Base-by-base conservation (phyloP, 1,140 invertebrate genomes). In the Batillaria attramentaria region DNA sequence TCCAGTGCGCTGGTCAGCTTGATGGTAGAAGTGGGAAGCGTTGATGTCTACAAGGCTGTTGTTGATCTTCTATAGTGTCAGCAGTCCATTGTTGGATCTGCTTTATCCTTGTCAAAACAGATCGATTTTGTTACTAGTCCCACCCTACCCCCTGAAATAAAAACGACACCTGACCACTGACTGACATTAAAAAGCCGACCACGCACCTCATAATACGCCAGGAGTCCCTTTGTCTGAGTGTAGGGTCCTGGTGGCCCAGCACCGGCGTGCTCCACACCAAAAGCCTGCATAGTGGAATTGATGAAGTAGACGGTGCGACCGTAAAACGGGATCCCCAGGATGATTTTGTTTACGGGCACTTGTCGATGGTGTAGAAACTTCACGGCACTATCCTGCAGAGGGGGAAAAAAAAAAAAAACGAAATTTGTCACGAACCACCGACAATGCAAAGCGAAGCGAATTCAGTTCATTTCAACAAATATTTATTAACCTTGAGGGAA, bases 131-230 rank as follows among this genome's bases (percentile, higher is more conserved):
- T n/a, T n/a, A n/a, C n/a, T n/a, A n/a, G n/a, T n/a, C n/a, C n/a
- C n/a, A n/a, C n/a, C n/a, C n/a, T n/a, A n/a, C n/a, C n/a, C n/a
- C n/a, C n/a, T n/a, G n/a, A n/a, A 54, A 54, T 54, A 16, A 54
- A 54, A 54, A 54, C n/a, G n/a, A 54, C 16, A 16, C 50, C n/a
- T 54, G 50, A 54, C 16, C 16, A 54, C n/a, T 54, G n/a, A 13
- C 50, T 54, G 16, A 66, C 31, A 18, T 20, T 66, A 18, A 18
- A 18, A n/a, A 18, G 16, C n/a, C n/a, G 50, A 6, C 39, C 33
- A 69, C 70, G 41, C 33, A 79, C 77, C 70, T 79, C 77, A 73
- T 72, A 79, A 54, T 24, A 79, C 3, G 68, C 54, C 50, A 79
- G 68, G 2, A 79, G 33, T 2, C 77, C 77, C n/a, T 6, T 6